Conservation (phyloP, 2,888 invertebrate species). For the Ornithoptera priamus region DNA sequence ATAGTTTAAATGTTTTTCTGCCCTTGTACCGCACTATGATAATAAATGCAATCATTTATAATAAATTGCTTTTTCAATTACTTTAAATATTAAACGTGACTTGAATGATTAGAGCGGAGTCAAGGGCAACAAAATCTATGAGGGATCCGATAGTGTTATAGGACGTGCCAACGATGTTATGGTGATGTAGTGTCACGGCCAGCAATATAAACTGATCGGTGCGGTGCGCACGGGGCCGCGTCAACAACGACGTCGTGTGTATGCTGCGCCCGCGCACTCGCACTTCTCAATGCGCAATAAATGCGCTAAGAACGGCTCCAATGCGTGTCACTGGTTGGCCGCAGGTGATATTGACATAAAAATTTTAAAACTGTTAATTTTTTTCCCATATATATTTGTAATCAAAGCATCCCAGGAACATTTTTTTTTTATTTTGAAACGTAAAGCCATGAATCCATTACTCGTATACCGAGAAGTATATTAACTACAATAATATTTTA, state of each 20-base stretch:
- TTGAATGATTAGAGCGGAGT: neutral
- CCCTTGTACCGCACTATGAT: neutral
- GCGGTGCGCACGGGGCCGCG: slow-evolving; percentile 40
- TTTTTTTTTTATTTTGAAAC: neutral
- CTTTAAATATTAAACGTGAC: slow-evolving; percentile 14
- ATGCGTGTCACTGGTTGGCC: slow-evolving; percentile 17
- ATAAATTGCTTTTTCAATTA: slow-evolving; percentile 14
- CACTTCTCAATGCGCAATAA: slow-evolving; percentile 64
- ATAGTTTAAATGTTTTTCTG: neutral
- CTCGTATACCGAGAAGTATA: neutral
- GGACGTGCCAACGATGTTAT: slow-evolving; percentile 32
- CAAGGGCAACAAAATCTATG: slow-evolving; percentile 18
- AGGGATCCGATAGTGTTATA: slow-evolving; percentile 22
- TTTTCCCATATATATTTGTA: neutral
- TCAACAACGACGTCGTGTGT: slow-evolving; percentile 63
- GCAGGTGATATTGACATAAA: slow-evolving; percentile 2
- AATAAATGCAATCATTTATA: slow-evolving; percentile 3
- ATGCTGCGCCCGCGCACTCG: slow-evolving; percentile 51
- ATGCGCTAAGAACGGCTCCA: slow-evolving; percentile 29
- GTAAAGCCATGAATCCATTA: neutral
- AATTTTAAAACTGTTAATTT: neutral
- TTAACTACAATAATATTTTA: no score
- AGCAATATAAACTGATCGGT: slow-evolving; percentile 38
- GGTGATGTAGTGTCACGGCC: slow-evolving; percentile 43
- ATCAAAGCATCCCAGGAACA: neutral